phyloP scores from a whole-genome alignment of 2,888 invertebrate species.

The Loripinus fragilis region DNA sequence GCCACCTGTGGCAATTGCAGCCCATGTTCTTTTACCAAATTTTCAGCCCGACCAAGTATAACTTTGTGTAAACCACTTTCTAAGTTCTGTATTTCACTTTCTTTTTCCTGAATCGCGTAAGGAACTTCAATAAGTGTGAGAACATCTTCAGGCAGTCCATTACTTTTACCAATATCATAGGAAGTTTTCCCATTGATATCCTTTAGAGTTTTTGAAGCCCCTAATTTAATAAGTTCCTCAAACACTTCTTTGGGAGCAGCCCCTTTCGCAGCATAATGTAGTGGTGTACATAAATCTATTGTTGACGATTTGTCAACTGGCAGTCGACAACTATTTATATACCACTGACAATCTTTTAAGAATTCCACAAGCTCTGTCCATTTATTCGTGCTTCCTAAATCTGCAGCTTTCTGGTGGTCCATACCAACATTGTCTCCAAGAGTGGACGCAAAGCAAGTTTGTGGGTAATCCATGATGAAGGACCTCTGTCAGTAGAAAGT shows the following conservation, averaged over 20 bases:
- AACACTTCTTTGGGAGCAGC: constrained; percentile 37
- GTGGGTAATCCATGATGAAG: too few species aligned
- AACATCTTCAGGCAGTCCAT: constrained; percentile 15
- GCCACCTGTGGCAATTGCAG: constrained; percentile 44
- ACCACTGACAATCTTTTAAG: constrained; percentile 4
- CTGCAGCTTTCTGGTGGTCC: too few species aligned
- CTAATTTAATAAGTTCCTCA: constrained; percentile 33
- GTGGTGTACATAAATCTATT: constrained; percentile 40
- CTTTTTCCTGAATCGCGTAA: constrained; percentile 23
- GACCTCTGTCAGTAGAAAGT: too few species aligned
- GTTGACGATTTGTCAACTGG: constrained; percentile 12
- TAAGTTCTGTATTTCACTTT: constrained; percentile 42
- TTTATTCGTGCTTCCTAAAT: constrained; percentile 16
- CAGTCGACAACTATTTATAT: constrained; percentile 33
- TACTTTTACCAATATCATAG: constrained; percentile 44
- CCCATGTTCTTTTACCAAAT: constrained; percentile 40
- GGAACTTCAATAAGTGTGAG: constrained; percentile 38
- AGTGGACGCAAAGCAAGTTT: too few species aligned
- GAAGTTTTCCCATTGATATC: constrained; percentile 40
- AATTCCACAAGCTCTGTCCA: constrained; percentile 35
- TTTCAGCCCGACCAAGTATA: constrained; percentile 30
- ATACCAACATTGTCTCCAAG: too few species aligned
- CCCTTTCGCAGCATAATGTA: constrained; percentile 44
- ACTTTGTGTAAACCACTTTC: constrained; percentile 42
- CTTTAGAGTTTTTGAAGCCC: constrained; percentile 42